phyloP scores from a whole-genome alignment of 2,113 vertebrate species.

The Manacus vitellinus region DNA sequence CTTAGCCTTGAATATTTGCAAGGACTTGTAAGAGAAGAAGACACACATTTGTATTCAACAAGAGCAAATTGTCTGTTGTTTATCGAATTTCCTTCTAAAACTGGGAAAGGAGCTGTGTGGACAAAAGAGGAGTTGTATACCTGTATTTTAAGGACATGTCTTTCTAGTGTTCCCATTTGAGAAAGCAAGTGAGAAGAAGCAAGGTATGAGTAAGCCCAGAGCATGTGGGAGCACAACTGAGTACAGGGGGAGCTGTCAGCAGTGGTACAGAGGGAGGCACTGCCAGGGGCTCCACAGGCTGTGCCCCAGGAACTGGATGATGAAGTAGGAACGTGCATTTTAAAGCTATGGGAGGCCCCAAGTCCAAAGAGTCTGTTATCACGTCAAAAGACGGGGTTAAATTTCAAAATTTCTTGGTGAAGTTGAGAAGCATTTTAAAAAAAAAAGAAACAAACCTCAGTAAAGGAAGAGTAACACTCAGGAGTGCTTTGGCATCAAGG shows the following conservation, averaged over 20 bases:
- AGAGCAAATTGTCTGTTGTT: not conserved
- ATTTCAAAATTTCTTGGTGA: not conserved
- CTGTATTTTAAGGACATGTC: not conserved
- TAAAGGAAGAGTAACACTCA: not conserved
- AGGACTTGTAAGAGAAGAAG: not conserved
- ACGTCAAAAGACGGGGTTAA: not conserved
- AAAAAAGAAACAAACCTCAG: not conserved
- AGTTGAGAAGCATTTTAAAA: not conserved
- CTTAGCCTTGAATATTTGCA: not conserved
- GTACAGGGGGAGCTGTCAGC: not conserved
- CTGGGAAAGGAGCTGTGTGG: not conserved
- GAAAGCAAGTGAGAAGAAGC: not conserved
- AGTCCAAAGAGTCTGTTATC: not conserved
- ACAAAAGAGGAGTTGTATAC: not conserved
- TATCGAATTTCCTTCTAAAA: not conserved
- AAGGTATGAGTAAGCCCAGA: not conserved
- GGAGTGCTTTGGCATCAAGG: not conserved
- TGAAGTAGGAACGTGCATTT: not conserved
- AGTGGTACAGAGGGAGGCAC: too few species aligned
- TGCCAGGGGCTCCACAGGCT: not conserved
- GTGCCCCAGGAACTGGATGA: rapidly evolving
- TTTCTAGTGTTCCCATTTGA: not conserved
- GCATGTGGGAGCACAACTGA: not conserved
- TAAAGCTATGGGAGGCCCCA: not conserved
- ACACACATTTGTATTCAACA: not conserved